Percentiles rank a stretch among this genome's conserved stretches.
Conservation (phyloP, 2,113 vertebrate species). For the Dolichotis patagonum region DNA sequence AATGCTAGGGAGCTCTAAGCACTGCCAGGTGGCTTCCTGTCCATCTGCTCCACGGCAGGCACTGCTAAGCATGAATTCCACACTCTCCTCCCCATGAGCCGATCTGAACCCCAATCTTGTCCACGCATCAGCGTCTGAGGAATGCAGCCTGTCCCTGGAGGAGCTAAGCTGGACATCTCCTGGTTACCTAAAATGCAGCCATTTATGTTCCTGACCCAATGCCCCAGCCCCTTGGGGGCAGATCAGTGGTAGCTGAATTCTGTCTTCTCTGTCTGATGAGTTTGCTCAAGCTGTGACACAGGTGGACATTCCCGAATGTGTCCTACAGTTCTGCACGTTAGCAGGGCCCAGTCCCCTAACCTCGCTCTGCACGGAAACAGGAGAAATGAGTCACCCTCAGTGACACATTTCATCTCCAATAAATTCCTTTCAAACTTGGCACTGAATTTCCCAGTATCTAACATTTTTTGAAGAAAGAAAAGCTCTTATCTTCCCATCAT, state of each 20-base stretch:
- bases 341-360: not conserved
- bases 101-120: not conserved
- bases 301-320: not conserved
- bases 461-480: not conserved
- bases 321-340: no score
- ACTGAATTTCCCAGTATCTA: not conserved
- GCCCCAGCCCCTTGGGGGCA: not conserved
- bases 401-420: not conserved
- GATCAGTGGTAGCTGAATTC: not conserved
- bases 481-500: not conserved
- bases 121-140: rapidly evolving
- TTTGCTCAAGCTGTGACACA: not conserved
- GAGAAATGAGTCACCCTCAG: not conserved
- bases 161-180: not conserved
- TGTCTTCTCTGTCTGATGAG: not conserved
- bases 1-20: not conserved
- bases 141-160: not conserved
- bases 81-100: not conserved
- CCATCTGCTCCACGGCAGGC: not conserved
- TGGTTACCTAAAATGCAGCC: rapidly evolving
- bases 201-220: not conserved
- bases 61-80: not conserved
- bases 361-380: not conserved
- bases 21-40: not conserved
- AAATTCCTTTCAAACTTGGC: not conserved